These are phyloP conservation scores for Euura lappo DNA, from an alignment of 1,140 invertebrate species.

Conservation along the genomic window DNA sequence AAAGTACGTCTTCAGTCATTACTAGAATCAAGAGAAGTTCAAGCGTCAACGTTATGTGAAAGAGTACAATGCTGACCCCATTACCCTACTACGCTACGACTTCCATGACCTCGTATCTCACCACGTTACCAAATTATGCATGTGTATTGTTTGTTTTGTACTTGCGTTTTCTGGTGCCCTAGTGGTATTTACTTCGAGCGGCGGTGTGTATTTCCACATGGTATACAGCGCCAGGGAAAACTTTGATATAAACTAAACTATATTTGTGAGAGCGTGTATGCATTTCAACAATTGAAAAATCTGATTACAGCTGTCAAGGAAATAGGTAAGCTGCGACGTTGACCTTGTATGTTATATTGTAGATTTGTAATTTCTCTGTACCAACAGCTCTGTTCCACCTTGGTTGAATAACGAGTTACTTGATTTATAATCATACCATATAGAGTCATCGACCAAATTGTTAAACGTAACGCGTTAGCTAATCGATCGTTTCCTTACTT, in stretches of 20 bases:
- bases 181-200: conserved; percentile 33
- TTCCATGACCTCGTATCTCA: neutral
- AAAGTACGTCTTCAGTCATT: no score
- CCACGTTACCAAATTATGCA: conserved; percentile 30
- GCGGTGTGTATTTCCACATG: conserved; percentile 30
- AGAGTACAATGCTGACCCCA: neutral
- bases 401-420: neutral
- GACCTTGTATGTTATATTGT: conserved; percentile 50
- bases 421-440: neutral
- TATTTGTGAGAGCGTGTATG: conserved; percentile 27
- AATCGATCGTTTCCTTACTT: neutral
- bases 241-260: conserved; percentile 9
- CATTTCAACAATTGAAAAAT: conserved; percentile 45
- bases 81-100: neutral
- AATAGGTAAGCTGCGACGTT: conserved; percentile 57
- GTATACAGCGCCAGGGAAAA: conserved; percentile 21
- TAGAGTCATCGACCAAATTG: neutral
- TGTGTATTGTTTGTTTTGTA: conserved; percentile 53
- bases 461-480: neutral
- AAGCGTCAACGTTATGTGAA: no score
- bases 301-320: conserved; percentile 61
- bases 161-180: conserved; percentile 33
- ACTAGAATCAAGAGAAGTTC: no score
- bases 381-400: neutral
- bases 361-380: conserved; percentile 37